Conservation (phyloP, 2,888 invertebrate genomes). For the Malthinus seriepunctatus region DNA sequence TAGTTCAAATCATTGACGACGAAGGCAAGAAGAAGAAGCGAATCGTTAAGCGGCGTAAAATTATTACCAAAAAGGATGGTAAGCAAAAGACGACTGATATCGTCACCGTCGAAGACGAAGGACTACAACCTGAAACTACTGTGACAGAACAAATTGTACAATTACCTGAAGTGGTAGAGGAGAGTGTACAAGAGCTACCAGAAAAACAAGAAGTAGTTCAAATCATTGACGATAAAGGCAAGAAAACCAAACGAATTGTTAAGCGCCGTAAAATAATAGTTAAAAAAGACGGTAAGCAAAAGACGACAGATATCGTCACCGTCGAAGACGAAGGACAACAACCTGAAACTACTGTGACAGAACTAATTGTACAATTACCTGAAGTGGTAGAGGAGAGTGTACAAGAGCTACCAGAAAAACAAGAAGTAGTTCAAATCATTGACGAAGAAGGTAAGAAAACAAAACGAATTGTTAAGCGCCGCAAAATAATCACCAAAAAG, state of each 20-base stretch:
- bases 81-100: constrained; percentile 44
- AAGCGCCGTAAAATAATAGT: constrained; percentile 46
- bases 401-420: constrained; percentile 43
- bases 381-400: constrained; percentile 21
- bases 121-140: constrained; percentile 38
- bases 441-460: constrained; percentile 23
- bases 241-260: constrained; percentile 42
- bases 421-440: constrained; percentile 30
- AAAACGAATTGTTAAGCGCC: constrained; percentile 49
- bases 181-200: constrained; percentile 36
- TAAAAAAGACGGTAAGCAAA: constrained; percentile 29
- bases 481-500: constrained; percentile 31
- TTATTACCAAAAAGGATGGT: constrained; percentile 39
- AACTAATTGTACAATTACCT: constrained; percentile 36
- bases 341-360: constrained; percentile 44
- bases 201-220: constrained; percentile 31
- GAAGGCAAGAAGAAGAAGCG: constrained; percentile 38
- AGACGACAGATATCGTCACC: constrained; percentile 55
- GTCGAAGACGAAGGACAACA: constrained; percentile 52
- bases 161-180: constrained; percentile 19
- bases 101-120: constrained; percentile 45
- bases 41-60: constrained; percentile 34
- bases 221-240: constrained; percentile 31
- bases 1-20: constrained; percentile 44
- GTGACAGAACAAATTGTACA: constrained; percentile 34